These are phyloP conservation scores for Coelopa frigida DNA, from an alignment of 1,140 invertebrate species.

Conservation along the genomic window DNA sequence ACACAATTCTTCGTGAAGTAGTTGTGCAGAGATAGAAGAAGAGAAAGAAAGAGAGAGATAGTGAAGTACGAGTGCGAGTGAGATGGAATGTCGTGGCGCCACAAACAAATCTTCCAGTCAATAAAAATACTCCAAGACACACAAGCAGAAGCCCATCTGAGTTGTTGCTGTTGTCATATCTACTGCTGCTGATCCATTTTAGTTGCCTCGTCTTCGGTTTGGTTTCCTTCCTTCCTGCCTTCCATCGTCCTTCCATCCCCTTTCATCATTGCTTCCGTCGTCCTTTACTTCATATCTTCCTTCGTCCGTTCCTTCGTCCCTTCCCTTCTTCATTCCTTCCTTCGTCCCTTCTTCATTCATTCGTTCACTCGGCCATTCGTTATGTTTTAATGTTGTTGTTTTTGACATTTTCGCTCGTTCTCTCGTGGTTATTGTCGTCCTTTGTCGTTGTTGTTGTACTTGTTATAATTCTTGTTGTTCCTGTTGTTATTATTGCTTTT, in stretches of 20 bases:
- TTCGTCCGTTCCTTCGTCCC: not conserved
- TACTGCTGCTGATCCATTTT: not conserved
- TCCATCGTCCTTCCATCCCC: slow-evolving; percentile 5
- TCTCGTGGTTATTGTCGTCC: no score
- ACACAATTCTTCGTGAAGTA: no score
- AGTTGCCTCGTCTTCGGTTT: not conserved
- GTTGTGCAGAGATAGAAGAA: no score
- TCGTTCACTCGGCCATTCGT: slow-evolving; percentile 1
- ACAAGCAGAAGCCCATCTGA: not conserved
- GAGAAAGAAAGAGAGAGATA: no score
- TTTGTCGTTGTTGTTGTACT: not conserved
- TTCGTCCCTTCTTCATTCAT: slow-evolving; percentile 4
- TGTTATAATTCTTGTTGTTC: not conserved
- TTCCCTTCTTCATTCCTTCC: not conserved
- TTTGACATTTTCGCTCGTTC: no score
- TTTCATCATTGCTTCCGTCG: not conserved
- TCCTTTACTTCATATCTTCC: no score
- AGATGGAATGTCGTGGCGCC: no score
- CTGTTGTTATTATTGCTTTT: no score
- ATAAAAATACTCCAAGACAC: slow-evolving; percentile 3
- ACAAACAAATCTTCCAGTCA: slow-evolving; percentile 11
- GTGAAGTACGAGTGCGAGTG: no score
- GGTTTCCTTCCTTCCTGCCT: no score
- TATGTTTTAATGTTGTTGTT: slow-evolving; percentile 9
- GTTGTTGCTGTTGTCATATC: not conserved